Percentiles rank a stretch among this genome's conserved stretches.
Evolutionary conservation across 2,888 invertebrate genomes (phyloP).

Genomic region (Sarcophaga subvicina): DNA sequence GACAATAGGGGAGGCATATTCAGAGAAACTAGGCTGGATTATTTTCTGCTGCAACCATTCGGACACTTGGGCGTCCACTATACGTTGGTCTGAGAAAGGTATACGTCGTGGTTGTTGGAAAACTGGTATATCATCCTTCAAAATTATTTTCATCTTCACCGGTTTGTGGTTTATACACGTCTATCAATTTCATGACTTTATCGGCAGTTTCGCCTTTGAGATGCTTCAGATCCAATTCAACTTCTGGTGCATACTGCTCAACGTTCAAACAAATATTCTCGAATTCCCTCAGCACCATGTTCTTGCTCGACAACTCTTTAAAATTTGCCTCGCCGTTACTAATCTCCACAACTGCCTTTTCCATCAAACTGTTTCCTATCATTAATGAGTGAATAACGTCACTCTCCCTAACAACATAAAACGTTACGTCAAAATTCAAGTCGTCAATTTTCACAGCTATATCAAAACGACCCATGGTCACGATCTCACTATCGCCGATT

Average conservation of each 20-base stretch:
- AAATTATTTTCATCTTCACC: constrained; percentile 53
- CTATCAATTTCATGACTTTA: background rate
- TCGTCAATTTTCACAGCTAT: too few species aligned
- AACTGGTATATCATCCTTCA: constrained; percentile 60
- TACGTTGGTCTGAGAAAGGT: constrained; percentile 64
- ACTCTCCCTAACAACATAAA: too few species aligned
- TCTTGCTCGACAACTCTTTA: background rate
- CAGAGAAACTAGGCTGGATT: constrained; percentile 58
- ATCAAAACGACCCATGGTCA: too few species aligned
- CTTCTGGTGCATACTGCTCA: background rate
- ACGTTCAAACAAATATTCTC: background rate
- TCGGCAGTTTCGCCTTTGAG: background rate
- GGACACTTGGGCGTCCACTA: constrained; percentile 30
- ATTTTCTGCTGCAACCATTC: constrained; percentile 37
- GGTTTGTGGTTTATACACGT: background rate
- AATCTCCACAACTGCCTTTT: background rate
- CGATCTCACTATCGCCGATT: too few species aligned
- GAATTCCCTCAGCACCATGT: background rate
- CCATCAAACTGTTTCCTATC: too few species aligned
- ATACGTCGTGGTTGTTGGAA: constrained; percentile 68
- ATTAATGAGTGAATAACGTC: too few species aligned
- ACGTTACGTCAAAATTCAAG: too few species aligned
- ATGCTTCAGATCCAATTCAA: constrained; percentile 6
- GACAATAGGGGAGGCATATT: background rate
- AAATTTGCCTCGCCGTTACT: constrained; percentile 9